Base-by-base conservation (phyloP, 2,797 vertebrate species). In the Coreius guichenoti region DNA sequence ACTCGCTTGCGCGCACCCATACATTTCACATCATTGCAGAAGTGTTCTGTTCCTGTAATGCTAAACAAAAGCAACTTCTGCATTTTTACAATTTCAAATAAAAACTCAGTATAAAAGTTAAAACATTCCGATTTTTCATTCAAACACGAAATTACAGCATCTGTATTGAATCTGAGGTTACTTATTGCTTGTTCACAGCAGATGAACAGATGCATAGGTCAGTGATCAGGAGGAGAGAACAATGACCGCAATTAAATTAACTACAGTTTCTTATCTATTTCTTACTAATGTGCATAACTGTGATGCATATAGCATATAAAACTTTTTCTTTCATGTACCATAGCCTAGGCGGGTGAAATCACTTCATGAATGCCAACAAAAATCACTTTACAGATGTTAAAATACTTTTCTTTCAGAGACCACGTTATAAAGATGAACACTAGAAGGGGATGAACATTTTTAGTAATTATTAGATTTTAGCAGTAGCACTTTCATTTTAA, bases 171-270 rank as follows among this genome's bases (percentile, higher is more conserved):
- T 82, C 7, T 82, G 8, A 81, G 8, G 33, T 21, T 43, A 70
- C 26, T 21, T 81, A 39, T 6, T 70, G 33, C 49, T 29, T 19
- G 14, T 26, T 82, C 39, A 73, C 26, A 61, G 13, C 36, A 31
- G 4, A 58, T 45, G 12, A 82, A 82, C 43, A 49, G 43, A 65
- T 63, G 17, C 26, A 63, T 47, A 83, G 81, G 45, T 75, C 81
- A 67, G 54, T 16, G 39, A 45, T 3, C 6, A 7, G 49, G 31
- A 16, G 6, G n/a, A 74, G 72, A 31, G 49, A 6, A 54, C n/a
- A n/a, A 23, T 14, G 16, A 31, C 65, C 8, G 17, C 26, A 56
- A 61, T 78, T 2, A 26, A 39, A 58, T 61, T 17, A 77, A 78
- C 54, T 3, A 29, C 5, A 9, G 33, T 77, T 58, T 72, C 26